A percentile compares a stretch with the other conserved stretches of the same genome.
These are phyloP conservation scores for Dipodomys spectabilis DNA, from an alignment of 2,113 vertebrate species.

Conservation along the genomic window DNA sequence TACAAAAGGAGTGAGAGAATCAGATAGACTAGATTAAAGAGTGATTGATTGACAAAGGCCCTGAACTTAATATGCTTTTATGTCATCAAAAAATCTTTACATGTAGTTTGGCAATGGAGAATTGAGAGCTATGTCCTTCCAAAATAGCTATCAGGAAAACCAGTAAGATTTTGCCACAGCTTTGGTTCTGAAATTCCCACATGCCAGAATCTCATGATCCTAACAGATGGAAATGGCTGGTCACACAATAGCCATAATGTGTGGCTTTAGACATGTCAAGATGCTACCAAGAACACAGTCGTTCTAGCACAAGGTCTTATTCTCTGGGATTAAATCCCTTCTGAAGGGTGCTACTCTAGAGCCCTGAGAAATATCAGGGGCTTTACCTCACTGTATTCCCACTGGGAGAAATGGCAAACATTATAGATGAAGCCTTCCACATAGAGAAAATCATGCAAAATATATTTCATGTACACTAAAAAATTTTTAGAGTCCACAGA, in stretches of 20 bases:
- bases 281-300: not conserved
- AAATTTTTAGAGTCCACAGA: not conserved
- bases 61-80: not conserved
- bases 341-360: not conserved
- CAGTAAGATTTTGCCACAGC: not conserved
- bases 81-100: not conserved
- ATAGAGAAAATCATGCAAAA: not conserved
- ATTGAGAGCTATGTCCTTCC: not conserved
- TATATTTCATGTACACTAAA: not conserved
- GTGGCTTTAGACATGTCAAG: not conserved
- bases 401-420: not conserved
- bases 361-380: not conserved
- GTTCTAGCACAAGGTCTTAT: not conserved
- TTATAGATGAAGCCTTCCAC: slow-evolving; percentile 5
- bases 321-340: not conserved
- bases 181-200: not conserved
- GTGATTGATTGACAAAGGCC: not conserved
- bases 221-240: not conserved
- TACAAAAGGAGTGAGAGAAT: not conserved
- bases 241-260: not conserved
- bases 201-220: not conserved
- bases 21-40: not conserved
- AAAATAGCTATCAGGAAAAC: not conserved
- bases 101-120: not conserved
- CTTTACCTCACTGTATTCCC: not conserved